Base-by-base conservation (phyloP, 2,113 vertebrate genomes). In the Panthera leo region DNA sequence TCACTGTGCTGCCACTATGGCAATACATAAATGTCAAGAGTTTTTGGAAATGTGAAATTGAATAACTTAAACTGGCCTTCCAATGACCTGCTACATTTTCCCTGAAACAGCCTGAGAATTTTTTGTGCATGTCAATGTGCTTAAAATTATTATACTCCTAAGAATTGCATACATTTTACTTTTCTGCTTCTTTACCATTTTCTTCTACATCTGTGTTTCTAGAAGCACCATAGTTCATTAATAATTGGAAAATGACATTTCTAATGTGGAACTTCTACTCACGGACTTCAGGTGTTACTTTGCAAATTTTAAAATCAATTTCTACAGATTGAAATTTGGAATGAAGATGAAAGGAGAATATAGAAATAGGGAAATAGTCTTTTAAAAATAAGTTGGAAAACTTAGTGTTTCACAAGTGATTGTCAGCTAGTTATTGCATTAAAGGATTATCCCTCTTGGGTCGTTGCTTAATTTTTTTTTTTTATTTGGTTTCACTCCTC, bases 381-480 rank as follows among this genome's bases (percentile, higher is more conserved):
- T 70, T 42, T 0, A 86, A 83, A 15, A 71, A 79, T 70, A 96
- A 96, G 90, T 95, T 76, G 61, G 53, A 91, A 53, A 95, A 65
- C 80, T 48, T 96, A 85, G 34, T 85, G 80, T 97, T 97, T 87
- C 71, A 89, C 76, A 21, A 95, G 83, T 98, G 82, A 93, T 85
- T 98, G 96, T 86, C 95, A 96, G 84, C 45, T 95, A 96, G 53
- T 82, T 94, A 95, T 95, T 97, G 94, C 83, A 97, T 98, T 98
- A 93, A 75, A 95, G 71, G 83, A 97, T 97, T 97, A 92, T 94
- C 96, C 67, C 80, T 98, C 95, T 42, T 79, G 85, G 92, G 15
- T 85, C 55, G 89, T 89, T 96, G 78, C 95, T 98, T 97, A 98
- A 29, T 68, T 86, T 95, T 87, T 97, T 82, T 86, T 85, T 94